Evolutionary conservation across 2,888 invertebrate species (phyloP).

Genomic region (Drosophila paramelanica): DNA sequence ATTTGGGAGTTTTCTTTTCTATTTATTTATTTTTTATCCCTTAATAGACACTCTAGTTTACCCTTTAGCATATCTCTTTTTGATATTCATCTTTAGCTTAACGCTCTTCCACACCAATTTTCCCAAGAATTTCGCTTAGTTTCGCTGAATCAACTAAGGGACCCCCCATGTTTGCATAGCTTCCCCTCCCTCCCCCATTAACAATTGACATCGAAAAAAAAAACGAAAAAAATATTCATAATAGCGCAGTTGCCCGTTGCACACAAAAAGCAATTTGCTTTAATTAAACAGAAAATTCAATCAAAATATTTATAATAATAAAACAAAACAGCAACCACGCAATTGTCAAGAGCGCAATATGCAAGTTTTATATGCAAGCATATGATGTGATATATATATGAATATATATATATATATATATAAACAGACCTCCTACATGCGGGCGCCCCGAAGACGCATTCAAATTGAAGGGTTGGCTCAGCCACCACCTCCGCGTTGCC

Average conservation of each 20-base stretch:
- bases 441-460: slow-evolving; percentile 74
- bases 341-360: slow-evolving; percentile 48
- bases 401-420: slow-evolving; percentile 13
- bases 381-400: slow-evolving; percentile 9
- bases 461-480: slow-evolving; percentile 68
- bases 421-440: slow-evolving; percentile 57
- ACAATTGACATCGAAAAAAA: slow-evolving; percentile 32
- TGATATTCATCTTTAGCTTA: too few relatives aligned
- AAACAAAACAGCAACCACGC: slow-evolving; percentile 55
- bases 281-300: slow-evolving; percentile 80
- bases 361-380: neutral
- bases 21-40: too few relatives aligned
- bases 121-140: slow-evolving; percentile 7
- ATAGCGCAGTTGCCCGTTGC: slow-evolving; percentile 27
- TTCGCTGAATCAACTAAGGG: slow-evolving; percentile 28
- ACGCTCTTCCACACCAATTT: neutral
- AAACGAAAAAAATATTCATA: slow-evolving; percentile 2
- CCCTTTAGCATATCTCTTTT: too few relatives aligned
- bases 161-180: slow-evolving; percentile 34
- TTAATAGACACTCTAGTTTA: too few relatives aligned
- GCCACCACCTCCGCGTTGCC: neutral
- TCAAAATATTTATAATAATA: slow-evolving; percentile 77
- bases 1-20: too few relatives aligned
- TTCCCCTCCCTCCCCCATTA: slow-evolving; percentile 18
- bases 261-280: slow-evolving; percentile 70